Base-by-base conservation (phyloP, 2,113 vertebrate species). In the Psilopsiagon aymara region DNA sequence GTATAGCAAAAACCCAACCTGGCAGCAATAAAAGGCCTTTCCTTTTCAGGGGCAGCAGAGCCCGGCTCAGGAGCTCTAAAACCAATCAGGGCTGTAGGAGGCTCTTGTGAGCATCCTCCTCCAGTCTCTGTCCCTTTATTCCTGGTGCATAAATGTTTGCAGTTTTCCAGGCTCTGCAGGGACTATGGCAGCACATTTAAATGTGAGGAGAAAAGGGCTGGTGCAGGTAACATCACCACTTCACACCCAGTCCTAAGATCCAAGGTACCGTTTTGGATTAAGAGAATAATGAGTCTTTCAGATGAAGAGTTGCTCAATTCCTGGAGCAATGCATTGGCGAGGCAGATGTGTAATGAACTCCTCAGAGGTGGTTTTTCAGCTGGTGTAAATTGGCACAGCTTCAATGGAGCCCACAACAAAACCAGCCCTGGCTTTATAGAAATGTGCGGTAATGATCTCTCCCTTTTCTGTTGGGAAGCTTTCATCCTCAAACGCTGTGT, bases 401-500 rank as follows among this genome's bases (percentile, higher is more conserved):
- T 90, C 88, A 94, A 1, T 44, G 68, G 51, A 92, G 47, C 51
- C 41, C 43, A 52, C 73, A 75, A 59, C 71, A 80, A 82, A 49
- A 16, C 0, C 11, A 33, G 28, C 28, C 76, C 47, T 68, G 52
- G 17, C 33, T 74, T 81, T 71, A 60, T 86, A 81, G 24, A 88
- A 84, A 51, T 83, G 55, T 3, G 60, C 9, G 0, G 73, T 92
- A 83, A 86, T 71, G 51, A 78, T 84, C 66, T 91, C 62, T 71
- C 35, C 53, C 13, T 75, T 63, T 78, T 86, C 76, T 78, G 13
- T 51, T 69, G 28, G 35, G 60, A 74, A 77, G 69, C 80, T 96
- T 95, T 94, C 78, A 86, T 86, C 69, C 60, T 86, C 68, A 75
- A 90, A 93, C 81, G 35, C 47, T 75, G 8, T 29, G 21, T 75